Evolutionary conservation across 1,140 invertebrate genomes (phyloP).

Genomic region (Zaprionus capensis): DNA sequence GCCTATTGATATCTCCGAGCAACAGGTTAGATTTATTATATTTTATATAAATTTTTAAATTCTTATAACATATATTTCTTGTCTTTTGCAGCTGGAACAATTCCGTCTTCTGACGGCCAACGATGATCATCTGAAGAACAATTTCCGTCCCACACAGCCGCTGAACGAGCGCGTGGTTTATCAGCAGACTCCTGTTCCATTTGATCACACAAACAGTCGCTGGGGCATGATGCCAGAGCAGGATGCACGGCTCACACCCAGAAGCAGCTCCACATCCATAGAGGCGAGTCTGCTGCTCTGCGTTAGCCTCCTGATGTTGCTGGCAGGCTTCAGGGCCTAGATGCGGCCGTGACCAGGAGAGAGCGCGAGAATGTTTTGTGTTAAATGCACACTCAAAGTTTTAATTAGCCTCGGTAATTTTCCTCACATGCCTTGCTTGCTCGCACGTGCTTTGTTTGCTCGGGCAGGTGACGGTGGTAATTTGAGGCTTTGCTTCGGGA

Average conservation of each 20-base stretch:
- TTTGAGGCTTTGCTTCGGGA: neutral
- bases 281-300: neutral
- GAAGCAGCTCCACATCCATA: neutral
- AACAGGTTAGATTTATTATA: slow-evolving; percentile 87
- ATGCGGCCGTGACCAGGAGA: slow-evolving; percentile 10
- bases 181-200: slow-evolving; percentile 1
- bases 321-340: slow-evolving; percentile 9
- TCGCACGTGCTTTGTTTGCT: slow-evolving; percentile 19
- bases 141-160: slow-evolving; percentile 91
- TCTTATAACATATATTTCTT: neutral
- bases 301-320: neutral
- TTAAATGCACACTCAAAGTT: slow-evolving; percentile 47
- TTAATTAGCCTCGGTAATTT: slow-evolving; percentile 51
- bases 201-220: neutral
- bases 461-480: neutral
- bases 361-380: slow-evolving; percentile 6
- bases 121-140: slow-evolving; percentile 89
- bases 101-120: slow-evolving; percentile 89
- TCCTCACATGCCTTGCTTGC: neutral
- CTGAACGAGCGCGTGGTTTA: slow-evolving; percentile 88
- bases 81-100: slow-evolving; percentile 87
- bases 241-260: slow-evolving; percentile 30
- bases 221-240: slow-evolving; percentile 51
- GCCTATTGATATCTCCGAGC: slow-evolving; percentile 89
- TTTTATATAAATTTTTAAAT: no score